Base-by-base conservation (phyloP, 2,113 vertebrate species). In the Ellobius talpinus region DNA sequence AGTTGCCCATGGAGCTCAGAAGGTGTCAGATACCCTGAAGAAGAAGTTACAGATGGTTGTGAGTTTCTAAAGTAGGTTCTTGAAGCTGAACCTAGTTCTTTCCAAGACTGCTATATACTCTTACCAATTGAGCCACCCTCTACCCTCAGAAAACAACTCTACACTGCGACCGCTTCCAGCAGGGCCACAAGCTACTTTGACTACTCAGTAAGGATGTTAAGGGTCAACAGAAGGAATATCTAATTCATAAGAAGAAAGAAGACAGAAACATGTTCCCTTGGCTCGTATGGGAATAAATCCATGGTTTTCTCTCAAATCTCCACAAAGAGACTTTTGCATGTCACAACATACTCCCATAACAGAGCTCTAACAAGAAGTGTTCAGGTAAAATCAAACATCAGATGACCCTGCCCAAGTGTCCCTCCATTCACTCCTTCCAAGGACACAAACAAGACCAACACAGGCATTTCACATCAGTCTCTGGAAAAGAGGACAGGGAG, bases 401-500 rank as follows among this genome's bases (percentile, higher is more conserved):
- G 36, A 39, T 45, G 47, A 52, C 5, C 9, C 19, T 45, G 24
- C 12, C 36, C 7, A 24, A 17, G 2, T 2, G 3, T 47, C 19
- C 23, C 7, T 39, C 36, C 13, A 50, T 23, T 19, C 61, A 3
- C 24, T 55, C 45, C 5, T 11, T 4, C 7, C 17, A 31, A 31
- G 12, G 8, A 5, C 11, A 8, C 26, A 21, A 47, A 77, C n/a
- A 11, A 50, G 36, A 55, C 1, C 39, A 0, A 16, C 2, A 23
- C 4, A 76, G 21, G 47, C 2, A 3, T 21, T 55, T 29, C 31
- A 2, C 4, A 47, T 36, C 26, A 58, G 45, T 74, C 36, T 24
- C 0, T 13, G 31, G 65, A 52, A 24, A 52, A 17, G 1, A 36
- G 2, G 1, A 11, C 11, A 3, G 14, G 29, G 58, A 74, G 11